Evolutionary conservation across 2,888 invertebrate genomes (phyloP), one percentile per base, ranked within the genome.

Genomic region (Liopterus haemorrhoidalis): DNA sequence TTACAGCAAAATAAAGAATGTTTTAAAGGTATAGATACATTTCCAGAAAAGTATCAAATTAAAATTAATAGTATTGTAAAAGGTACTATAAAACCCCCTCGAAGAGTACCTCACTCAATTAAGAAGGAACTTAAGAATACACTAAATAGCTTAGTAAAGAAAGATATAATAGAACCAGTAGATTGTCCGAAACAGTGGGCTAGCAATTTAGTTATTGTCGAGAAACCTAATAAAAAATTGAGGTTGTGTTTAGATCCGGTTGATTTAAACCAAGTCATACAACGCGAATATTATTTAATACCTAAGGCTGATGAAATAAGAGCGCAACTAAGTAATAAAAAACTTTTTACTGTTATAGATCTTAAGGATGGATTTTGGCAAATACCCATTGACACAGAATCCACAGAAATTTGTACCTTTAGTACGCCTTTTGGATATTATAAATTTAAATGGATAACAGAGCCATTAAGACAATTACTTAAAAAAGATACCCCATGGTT

Each of bases 271-370:
- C 32, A 35, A 5, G 50, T 49, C 11, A 57, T 60, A 35, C 48
- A 55, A 35, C 36, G 57, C 1, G 53, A 56, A 40, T 51, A 60
- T 42, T 59, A 53, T 46, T 39, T 51, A 15, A 58, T 61, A 49
- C 55, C 59, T 16, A 54, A 57, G 11, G 37, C 54, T 4, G 55
- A 59, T 6, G 55, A 58, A 41, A 46, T 58, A 3, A 49, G 36
- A 9, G 24, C 48, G 8, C 22, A 40, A 5, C 47, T 53, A 12
- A 33, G 45, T 11, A 33, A 16, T 25, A 45, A 41, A 41, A n/a
- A 4, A 20, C 15, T 46, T 18, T 50, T 49, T 36, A 51, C 47
- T 9, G 51, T 47, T 20, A 32, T 52, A 27, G 47, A 49, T 22
- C 37, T 52, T 24, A 50, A 49, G 15, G 51, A 47, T 39, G 48